Evolutionary conservation across 1,140 invertebrate genomes (phyloP).

Genomic region (Cherax quadricarinatus): DNA sequence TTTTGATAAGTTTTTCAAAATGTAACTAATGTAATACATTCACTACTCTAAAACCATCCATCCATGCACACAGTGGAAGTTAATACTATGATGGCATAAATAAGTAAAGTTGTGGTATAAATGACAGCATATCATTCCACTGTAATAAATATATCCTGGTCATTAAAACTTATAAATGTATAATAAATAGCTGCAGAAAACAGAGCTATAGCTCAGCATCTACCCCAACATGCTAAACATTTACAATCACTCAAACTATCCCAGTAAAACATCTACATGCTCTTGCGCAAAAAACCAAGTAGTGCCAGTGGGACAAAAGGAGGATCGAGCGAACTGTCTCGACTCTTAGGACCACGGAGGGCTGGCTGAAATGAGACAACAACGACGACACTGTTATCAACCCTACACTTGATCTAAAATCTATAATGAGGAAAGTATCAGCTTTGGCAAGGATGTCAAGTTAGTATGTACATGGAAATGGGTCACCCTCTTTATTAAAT

Average conservation of each 20-base stretch:
- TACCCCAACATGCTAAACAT: slow-evolving; percentile 9
- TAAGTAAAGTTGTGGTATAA: neutral
- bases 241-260: slow-evolving; percentile 3
- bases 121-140: neutral
- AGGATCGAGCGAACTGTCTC: slow-evolving; percentile 55
- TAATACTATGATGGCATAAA: neutral
- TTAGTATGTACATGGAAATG: neutral
- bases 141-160: neutral
- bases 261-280: slow-evolving; percentile 45
- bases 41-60: neutral
- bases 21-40: neutral
- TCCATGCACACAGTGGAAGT: neutral
- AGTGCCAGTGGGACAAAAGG: slow-evolving; percentile 54
- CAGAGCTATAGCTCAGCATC: neutral
- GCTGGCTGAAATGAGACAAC: slow-evolving; percentile 56
- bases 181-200: slow-evolving; percentile 12
- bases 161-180: neutral
- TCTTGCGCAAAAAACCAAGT: slow-evolving; percentile 52
- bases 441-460: neutral
- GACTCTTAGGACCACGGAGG: slow-evolving; percentile 53
- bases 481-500: neutral
- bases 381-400: slow-evolving; percentile 55
- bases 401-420: slow-evolving; percentile 50
- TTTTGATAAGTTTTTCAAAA: neutral
- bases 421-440: slow-evolving; percentile 31